Base-by-base conservation (phyloP, 2,888 invertebrate species). In the Brassicogethes aeneus region DNA sequence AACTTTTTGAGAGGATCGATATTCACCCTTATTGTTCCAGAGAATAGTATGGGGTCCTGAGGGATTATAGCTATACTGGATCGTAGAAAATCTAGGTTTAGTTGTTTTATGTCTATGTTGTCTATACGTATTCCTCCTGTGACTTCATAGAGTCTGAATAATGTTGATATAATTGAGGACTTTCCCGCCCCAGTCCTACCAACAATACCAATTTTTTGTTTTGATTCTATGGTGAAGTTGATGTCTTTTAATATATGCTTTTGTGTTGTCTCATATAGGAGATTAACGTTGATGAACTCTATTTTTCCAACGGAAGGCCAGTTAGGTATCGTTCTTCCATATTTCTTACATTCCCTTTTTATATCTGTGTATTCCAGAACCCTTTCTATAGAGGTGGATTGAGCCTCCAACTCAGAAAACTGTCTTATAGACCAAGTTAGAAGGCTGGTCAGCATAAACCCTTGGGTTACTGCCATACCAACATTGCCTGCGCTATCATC, bases 371-470 rank as follows among this genome's bases (percentile, higher is more conserved):
- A 62, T 46, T 62, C 64, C 32, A 57, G 34, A 1, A 84, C 74
- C 63, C 92, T 77, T 67, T 95, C 94, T 0, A 94, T 91, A 3
- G 86, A 82, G 2, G 86, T 88, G 87, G 89, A 85, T 51, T 80
- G 83, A 57, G 86, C 89, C 62, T 62, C 62, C 3, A 61, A 64
- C 63, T 93, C 92, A 0, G 92, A 88, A 50, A 88, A 89, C 65
- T 93, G 92, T 2, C 92, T 72, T 30, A 76, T 70, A 1, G 70
- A 73, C 74, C 75, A 76, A 57, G 75, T 75, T 52, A 76, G 47
- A 64, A 70, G 62, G 8, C 84, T 83, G 0, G 83, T 84, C 42
- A 86, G 72, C 0, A 79, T 77, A 66, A 85, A 82, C 12, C 83
- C 81, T 59, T 86, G 84, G 0, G 85, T 85, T 42, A 86, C 82